Evolutionary conservation across 2,113 vertebrate species (phyloP).

Genomic region (Phylloscopus trochiloides): DNA sequence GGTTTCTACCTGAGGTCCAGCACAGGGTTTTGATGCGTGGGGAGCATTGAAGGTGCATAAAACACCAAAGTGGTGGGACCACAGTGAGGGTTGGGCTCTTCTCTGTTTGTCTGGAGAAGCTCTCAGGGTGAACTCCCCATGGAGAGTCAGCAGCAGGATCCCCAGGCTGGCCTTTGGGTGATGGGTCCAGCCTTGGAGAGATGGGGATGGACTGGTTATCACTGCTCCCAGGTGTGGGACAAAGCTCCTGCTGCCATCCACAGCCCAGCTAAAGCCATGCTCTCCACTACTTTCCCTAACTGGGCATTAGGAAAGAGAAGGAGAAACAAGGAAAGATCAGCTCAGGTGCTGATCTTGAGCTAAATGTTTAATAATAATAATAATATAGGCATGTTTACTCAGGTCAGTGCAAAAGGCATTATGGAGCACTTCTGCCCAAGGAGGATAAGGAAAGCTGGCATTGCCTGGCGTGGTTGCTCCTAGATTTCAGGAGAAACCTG

Average conservation of each 20-base stretch:
- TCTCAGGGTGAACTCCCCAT: not conserved
- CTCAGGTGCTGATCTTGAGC: too few relatives aligned
- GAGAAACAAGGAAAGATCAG: not conserved
- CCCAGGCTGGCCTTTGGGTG: not conserved
- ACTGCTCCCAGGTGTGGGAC: not conserved
- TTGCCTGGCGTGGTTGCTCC: too few relatives aligned
- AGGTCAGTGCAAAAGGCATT: too few relatives aligned
- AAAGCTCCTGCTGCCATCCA: not conserved
- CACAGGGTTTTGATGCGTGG: rapidly evolving
- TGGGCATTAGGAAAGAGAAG: not conserved
- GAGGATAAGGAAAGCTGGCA: too few relatives aligned
- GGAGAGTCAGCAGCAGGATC: not conserved
- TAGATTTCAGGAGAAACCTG: too few relatives aligned
- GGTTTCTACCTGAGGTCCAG: not conserved
- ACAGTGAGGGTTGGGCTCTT: not conserved
- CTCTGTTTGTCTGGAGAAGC: not conserved
- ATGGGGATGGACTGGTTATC: not conserved
- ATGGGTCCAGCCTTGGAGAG: not conserved
- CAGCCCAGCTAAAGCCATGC: not conserved
- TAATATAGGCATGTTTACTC: too few relatives aligned
- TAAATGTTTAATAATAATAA: too few relatives aligned
- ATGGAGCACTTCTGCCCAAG: too few relatives aligned
- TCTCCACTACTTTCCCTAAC: not conserved
- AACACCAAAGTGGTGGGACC: not conserved
- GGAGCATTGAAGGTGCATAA: not conserved